Base-by-base conservation (phyloP, 2,797 vertebrate species). In the Myotis findleyi region DNA sequence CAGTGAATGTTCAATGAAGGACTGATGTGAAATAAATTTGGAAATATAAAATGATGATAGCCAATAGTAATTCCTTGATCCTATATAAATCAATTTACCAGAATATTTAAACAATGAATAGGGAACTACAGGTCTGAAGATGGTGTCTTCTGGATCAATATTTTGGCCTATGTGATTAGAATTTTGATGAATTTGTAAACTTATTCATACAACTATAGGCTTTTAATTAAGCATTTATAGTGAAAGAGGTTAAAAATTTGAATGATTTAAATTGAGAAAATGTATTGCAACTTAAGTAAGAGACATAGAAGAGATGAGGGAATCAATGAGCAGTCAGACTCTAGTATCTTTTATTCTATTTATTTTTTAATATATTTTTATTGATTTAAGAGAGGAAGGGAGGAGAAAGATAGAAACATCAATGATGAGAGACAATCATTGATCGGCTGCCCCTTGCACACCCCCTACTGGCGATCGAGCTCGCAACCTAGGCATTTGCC, bases 121-220 rank as follows among this genome's bases (percentile, higher is more conserved):
- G 41, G 20, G 16, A 14, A 87, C 72, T 51, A 73, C 71, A 97
- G 4, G 8, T 33, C 49, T 77, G 75, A 79, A 62, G 41, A 25
- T 44, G 55, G 5, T 51, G 1, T 57, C 57, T 82, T 91, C 27
- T 92, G 71, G 13, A 51, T 57, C n/a, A 36, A 25, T 68, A 68
- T 66, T 92, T 91, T 89, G 83, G 36, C n/a, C 69, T 49, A 8
- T 5, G 4, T 41, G 12, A 59, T 69, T 77, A 82, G 11, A 81
- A 79, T 82, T 95, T 89, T 66, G 62, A 47, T 95, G n/a, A 55
- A 49, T 95, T 91, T 89, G 87, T 49, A 79, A 79, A 9, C 9
- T 21, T 33, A 20, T 77, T 91, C 36, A 80, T 81, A 55, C 18
- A 92, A 57, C 27, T 59, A 2, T 55, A 57, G 12, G 14, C 13